These are phyloP conservation scores for Oceanodroma tethys DNA, from an alignment of 2,113 vertebrate species.

Conservation along the genomic window DNA sequence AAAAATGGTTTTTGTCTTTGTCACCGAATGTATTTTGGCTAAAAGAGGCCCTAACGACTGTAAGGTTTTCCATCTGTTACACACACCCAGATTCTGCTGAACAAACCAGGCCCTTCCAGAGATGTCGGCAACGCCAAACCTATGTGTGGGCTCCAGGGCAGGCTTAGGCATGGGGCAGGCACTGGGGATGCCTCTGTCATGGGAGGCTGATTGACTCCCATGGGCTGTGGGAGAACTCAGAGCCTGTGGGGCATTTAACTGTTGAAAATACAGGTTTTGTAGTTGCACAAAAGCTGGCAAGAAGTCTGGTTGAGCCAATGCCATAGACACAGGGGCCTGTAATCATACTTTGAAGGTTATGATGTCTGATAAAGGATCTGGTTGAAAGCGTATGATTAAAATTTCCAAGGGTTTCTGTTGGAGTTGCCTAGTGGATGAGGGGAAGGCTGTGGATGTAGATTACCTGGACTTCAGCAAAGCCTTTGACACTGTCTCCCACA, in stretches of 20 bases:
- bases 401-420: background rate
- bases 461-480: too few relatives aligned
- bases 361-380: background rate
- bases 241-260: background rate
- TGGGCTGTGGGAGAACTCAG: rapidly evolving
- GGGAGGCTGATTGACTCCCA: background rate
- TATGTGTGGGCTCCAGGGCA: background rate
- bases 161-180: rapidly evolving
- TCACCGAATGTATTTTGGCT: background rate
- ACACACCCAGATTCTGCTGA: background rate
- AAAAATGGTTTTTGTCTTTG: background rate
- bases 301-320: background rate
- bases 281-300: background rate
- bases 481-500: too few relatives aligned
- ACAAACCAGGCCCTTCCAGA: background rate
- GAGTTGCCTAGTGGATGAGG: too few relatives aligned
- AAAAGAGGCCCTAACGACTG: background rate
- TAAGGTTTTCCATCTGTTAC: background rate
- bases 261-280: background rate
- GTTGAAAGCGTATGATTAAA: background rate
- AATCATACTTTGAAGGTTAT: background rate
- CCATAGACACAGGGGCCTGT: background rate
- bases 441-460: too few relatives aligned
- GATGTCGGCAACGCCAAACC: background rate
- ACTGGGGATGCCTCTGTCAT: background rate